Conservation (phyloP, 35 echinoderm and acorn worm genomes). For the Chiridota heheva region DNA sequence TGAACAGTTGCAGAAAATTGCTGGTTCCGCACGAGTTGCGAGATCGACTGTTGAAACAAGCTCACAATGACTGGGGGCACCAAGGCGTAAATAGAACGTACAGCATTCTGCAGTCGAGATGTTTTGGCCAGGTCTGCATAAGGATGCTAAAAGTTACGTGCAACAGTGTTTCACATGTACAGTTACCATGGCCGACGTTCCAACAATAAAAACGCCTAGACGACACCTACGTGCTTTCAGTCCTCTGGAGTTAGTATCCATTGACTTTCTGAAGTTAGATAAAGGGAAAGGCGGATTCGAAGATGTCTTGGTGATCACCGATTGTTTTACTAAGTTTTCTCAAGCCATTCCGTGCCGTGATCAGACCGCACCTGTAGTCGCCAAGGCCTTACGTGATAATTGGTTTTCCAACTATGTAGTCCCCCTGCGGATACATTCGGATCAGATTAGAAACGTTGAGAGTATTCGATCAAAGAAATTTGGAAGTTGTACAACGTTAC, state of each 20-base stretch:
- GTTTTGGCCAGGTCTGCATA: slow-evolving; percentile 57
- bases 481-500: slow-evolving; percentile 45
- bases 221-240: slow-evolving; percentile 38
- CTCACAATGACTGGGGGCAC: neutral
- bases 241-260: slow-evolving; percentile 47
- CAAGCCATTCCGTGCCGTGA: slow-evolving; percentile 24
- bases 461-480: slow-evolving; percentile 28
- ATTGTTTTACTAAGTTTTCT: slow-evolving; percentile 44
- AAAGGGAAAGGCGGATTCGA: slow-evolving; percentile 20
- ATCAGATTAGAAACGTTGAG: slow-evolving; percentile 54
- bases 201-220: neutral
- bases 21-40: too few relatives aligned
- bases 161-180: slow-evolving; percentile 47
- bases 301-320: slow-evolving; percentile 47
- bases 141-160: slow-evolving; percentile 20
- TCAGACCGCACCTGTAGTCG: slow-evolving; percentile 32
- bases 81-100: neutral
- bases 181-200: slow-evolving; percentile 22
- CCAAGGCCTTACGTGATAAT: slow-evolving; percentile 17
- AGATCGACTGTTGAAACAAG: neutral
- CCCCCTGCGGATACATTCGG: slow-evolving; percentile 38
- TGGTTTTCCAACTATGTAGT: slow-evolving; percentile 48
- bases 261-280: slow-evolving; percentile 55
- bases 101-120: slow-evolving; percentile 43
- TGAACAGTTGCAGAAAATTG: too few relatives aligned